Percentiles rank a stretch among this genome's conserved stretches.
Evolutionary conservation across 1,140 invertebrate genomes (phyloP).

Genomic region (Neodiprion pinetum): DNA sequence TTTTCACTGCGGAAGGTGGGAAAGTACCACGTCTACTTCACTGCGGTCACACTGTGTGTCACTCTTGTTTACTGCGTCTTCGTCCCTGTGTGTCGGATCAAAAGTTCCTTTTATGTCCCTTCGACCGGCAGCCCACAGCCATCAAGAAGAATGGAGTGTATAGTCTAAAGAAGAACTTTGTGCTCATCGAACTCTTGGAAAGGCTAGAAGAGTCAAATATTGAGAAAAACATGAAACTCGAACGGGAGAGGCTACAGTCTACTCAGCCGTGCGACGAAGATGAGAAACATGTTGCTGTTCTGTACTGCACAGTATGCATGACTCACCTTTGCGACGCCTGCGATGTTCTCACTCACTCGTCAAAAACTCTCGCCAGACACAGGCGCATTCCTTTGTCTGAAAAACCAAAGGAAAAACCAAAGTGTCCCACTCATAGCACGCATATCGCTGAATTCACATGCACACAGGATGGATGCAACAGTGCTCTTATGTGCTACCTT

Average conservation of each 20-base stretch:
- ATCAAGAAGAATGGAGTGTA: slow-evolving; percentile 65
- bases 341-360: slow-evolving; percentile 65
- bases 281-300: slow-evolving; percentile 65
- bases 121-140: slow-evolving; percentile 69
- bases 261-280: slow-evolving; percentile 68
- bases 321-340: slow-evolving; percentile 69
- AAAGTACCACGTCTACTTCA: slow-evolving; percentile 69
- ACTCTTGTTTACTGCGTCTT: slow-evolving; percentile 66
- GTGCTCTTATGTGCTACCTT: slow-evolving; percentile 66
- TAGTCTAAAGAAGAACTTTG: slow-evolving; percentile 73
- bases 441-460: slow-evolving; percentile 70
- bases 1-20: slow-evolving; percentile 67
- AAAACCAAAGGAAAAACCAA: slow-evolving; percentile 68
- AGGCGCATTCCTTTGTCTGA: slow-evolving; percentile 68
- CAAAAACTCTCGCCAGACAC: slow-evolving; percentile 66
- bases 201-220: slow-evolving; percentile 58
- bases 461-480: slow-evolving; percentile 66
- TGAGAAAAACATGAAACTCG: slow-evolving; percentile 59
- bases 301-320: slow-evolving; percentile 68
- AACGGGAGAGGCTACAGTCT: slow-evolving; percentile 60
- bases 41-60: slow-evolving; percentile 71
- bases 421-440: slow-evolving; percentile 66
- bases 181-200: slow-evolving; percentile 67
- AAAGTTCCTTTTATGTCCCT: slow-evolving; percentile 66
- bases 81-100: slow-evolving; percentile 49